Percentiles rank a stretch among this genome's conserved stretches.
Conservation (phyloP, 2,888 invertebrate species). For the Ashinkailepas kermadecensis region DNA sequence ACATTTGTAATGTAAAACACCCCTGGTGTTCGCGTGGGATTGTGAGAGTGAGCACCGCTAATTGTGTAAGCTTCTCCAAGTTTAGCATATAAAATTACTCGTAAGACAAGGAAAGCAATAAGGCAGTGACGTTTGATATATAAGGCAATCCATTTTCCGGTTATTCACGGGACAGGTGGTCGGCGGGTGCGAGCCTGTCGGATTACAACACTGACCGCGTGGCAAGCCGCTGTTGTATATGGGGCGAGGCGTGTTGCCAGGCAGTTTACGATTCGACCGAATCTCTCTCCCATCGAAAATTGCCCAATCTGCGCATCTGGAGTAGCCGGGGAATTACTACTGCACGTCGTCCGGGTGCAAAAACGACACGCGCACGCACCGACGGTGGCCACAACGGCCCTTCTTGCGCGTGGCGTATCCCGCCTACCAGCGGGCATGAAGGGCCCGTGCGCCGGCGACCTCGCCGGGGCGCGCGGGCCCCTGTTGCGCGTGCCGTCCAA, state of each 20-base stretch:
- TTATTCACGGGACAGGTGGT: background rate
- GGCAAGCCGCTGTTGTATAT: background rate
- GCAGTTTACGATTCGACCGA: background rate
- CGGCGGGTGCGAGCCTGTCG: background rate
- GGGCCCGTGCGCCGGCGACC: background rate
- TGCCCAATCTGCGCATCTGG: background rate
- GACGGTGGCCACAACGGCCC: background rate
- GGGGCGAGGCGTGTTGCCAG: constrained; percentile 3
- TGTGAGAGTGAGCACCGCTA: no score
- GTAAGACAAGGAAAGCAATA: no score
- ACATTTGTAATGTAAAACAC: no score
- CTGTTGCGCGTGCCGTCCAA: constrained; percentile 19
- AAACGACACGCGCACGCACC: background rate
- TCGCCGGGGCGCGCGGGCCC: background rate
- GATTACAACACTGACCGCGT: background rate
- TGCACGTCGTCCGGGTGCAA: background rate
- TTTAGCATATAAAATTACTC: no score
- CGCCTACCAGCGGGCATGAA: background rate
- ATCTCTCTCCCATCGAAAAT: background rate
- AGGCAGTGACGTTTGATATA: no score
- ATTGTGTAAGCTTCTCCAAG: no score
- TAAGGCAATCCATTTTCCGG: background rate
- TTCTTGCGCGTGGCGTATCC: background rate
- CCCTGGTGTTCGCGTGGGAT: no score
- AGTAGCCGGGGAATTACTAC: background rate